Evolutionary conservation across 2,888 invertebrate species (phyloP).

Genomic region (Xanthorhoe designata): DNA sequence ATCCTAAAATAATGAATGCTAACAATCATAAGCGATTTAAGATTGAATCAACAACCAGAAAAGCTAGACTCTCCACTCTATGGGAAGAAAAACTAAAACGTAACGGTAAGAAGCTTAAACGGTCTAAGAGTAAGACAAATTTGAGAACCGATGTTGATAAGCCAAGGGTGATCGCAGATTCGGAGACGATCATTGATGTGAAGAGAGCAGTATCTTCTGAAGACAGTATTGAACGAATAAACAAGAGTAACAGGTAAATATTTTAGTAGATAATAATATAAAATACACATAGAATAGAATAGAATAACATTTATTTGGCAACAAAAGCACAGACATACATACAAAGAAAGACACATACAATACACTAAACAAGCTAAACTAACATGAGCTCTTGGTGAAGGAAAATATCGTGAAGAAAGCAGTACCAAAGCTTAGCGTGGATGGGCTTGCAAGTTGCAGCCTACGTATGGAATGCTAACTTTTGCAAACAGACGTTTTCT

Average conservation of each 20-base stretch:
- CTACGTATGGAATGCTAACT: too few species aligned
- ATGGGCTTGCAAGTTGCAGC: too few species aligned
- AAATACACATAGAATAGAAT: too few species aligned
- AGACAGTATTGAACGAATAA: conserved; percentile 1
- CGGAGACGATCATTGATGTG: conserved; percentile 17
- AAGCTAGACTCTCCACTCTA: conserved; percentile 15
- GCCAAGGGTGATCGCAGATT: conserved; percentile 6
- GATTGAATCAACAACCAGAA: conserved; percentile 15
- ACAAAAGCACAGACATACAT: too few species aligned
- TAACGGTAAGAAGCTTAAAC: conserved; percentile 12
- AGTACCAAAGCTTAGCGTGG: too few species aligned
- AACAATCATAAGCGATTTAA: conserved; percentile 18
- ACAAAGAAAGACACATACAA: too few species aligned
- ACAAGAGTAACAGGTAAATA: conserved; percentile 3
- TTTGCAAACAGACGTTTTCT: too few species aligned
- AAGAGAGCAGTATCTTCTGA: conserved; percentile 7
- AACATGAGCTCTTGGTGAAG: too few species aligned
- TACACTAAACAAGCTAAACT: too few species aligned
- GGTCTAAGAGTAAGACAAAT: not conserved
- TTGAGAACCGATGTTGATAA: not conserved
- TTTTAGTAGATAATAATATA: too few species aligned
- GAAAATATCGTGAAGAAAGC: too few species aligned
- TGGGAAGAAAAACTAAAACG: conserved; percentile 24
- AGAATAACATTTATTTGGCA: too few species aligned
- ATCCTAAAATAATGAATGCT: conserved; percentile 30